Percentiles rank a stretch among this genome's conserved stretches.
phyloP scores from a whole-genome alignment of 1,140 invertebrate genomes.

The Gonioctena quinquepunctata region DNA sequence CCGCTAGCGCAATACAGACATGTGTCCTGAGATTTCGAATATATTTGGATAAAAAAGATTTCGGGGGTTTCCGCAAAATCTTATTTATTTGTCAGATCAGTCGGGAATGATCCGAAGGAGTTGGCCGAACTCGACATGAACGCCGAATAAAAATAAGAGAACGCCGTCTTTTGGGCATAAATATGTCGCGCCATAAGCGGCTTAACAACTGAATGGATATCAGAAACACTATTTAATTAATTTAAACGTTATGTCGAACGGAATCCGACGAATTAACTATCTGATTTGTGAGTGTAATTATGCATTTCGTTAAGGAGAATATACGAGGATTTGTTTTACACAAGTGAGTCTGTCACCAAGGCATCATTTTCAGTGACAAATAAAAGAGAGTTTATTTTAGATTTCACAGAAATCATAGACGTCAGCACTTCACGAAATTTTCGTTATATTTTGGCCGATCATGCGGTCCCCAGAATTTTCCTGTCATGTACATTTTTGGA shows the following conservation, averaged over 20 bases:
- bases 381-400: too few relatives aligned
- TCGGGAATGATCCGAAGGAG: neutral
- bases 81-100: constrained; percentile 6
- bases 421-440: too few relatives aligned
- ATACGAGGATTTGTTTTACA: too few relatives aligned
- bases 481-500: too few relatives aligned
- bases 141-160: constrained; percentile 3
- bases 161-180: constrained; percentile 2
- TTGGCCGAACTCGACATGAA: neutral
- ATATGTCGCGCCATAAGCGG: constrained; percentile 6
- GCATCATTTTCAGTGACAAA: too few relatives aligned
- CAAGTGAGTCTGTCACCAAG: too few relatives aligned
- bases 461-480: too few relatives aligned
- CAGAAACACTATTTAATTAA: constrained; percentile 35
- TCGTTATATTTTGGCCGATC: too few relatives aligned
- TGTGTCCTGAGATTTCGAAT: too few relatives aligned
- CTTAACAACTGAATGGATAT: constrained; percentile 9
- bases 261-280: constrained; percentile 41
- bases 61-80: neutral
- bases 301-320: constrained; percentile 19
- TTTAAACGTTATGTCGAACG: constrained; percentile 39
- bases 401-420: too few relatives aligned
- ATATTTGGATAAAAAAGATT: neutral
- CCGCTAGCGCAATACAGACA: too few relatives aligned
- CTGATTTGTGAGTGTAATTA: constrained; percentile 38